Conservation (phyloP, 2,888 invertebrate species). For the Macaria notata region DNA sequence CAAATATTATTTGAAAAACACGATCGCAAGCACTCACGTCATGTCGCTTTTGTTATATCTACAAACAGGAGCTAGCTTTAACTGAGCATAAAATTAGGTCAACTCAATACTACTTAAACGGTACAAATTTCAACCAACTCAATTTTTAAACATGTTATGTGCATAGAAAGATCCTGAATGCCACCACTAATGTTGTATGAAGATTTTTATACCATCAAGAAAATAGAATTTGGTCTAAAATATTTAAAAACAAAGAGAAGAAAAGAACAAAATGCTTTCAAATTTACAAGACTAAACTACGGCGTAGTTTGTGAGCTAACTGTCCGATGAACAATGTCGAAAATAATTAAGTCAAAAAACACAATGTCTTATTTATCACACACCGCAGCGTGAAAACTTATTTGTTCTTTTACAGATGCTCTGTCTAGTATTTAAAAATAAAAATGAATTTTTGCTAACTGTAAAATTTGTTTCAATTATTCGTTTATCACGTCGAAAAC, state of each 20-base stretch:
- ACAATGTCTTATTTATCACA: too few species aligned
- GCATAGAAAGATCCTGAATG: conserved; percentile 5
- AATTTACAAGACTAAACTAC: conserved; percentile 1
- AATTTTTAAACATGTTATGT: conserved; percentile 8
- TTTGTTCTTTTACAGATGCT: too few species aligned
- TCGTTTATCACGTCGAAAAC: too few species aligned
- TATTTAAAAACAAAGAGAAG: conserved; percentile 1
- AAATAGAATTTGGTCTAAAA: conserved; percentile 6
- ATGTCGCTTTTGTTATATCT: neutral
- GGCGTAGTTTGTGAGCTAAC: too few species aligned
- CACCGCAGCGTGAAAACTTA: too few species aligned
- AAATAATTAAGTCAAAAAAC: too few species aligned
- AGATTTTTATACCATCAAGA: conserved; percentile 1
- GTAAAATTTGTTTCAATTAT: too few species aligned
- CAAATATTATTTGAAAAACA: too few species aligned
- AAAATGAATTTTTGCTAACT: too few species aligned
- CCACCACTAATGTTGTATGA: conserved; percentile 1
- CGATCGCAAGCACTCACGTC: neutral
- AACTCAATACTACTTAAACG: neutral
- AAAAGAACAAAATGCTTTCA: conserved; percentile 17
- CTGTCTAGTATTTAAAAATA: too few species aligned
- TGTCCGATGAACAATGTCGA: too few species aligned
- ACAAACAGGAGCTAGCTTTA: neutral
- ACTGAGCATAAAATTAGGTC: neutral
- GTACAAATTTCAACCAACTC: neutral